Evolutionary conservation across 2,888 invertebrate species (phyloP), one percentile per base, ranked within the genome.

Genomic region (Stramonita haemastoma): DNA sequence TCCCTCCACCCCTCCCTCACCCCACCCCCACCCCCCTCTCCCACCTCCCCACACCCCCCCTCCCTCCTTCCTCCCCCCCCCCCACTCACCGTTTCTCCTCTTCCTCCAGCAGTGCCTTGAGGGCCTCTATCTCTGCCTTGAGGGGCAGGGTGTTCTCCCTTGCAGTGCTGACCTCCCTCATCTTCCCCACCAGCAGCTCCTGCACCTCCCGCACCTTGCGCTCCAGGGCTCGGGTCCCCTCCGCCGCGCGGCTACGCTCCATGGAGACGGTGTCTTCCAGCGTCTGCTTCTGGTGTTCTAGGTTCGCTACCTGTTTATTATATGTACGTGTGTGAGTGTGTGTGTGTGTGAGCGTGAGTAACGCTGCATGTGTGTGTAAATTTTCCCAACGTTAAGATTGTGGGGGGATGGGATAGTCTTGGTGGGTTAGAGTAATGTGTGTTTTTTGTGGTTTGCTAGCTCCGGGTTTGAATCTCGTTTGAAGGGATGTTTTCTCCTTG

Each of bases 111-210:
- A 96, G 87, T 1, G 92, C 92, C 85, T 94, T 94, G 87, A 95
- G 91, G 0, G 95, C 93, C 87, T 95, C 95, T 56, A 96, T 95
- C 91, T 96, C 96, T 0, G 95, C 93, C 89, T 94, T 95, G 19
- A 96, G 93, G 19, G 95, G 95, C 22, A 95, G 89, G 90, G 93
- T 93, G 6, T 93, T 91, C 57, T 95, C 95, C 13, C 94, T 87
- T 13, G 94, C 93, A 4, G 91, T 89, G 86, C 92, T 94, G 4
- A 94, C 91, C 91, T 95, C 95, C 46, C 94, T 91, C 93, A 95
- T 94, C 92, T 95, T 95, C 57, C 91, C 91, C 88, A 95, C 93
- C 79, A 96, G 92, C 70, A 94, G 89, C 77, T 95, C 95, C 91
- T 95, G 95, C 57, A 95, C 93, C 56, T 95, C 94, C 22, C 93